Evolutionary conservation across 1,140 invertebrate species (phyloP).

Genomic region (Lycorma delicatula): DNA sequence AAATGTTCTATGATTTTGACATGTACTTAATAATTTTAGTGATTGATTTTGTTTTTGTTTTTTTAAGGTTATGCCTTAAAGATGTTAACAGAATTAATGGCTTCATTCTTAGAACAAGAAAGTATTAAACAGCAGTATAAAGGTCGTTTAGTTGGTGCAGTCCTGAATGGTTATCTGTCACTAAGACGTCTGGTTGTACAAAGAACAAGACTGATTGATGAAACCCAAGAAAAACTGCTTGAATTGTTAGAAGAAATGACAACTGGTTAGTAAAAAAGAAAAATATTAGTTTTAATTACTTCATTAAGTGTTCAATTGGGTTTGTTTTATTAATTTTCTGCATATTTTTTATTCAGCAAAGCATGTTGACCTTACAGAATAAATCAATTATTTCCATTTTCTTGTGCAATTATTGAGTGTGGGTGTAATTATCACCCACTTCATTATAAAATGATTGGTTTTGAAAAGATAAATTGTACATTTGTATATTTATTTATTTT

Average conservation of each 20-base stretch:
- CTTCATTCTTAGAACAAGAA: conserved; percentile 72
- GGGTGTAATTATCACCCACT: no score
- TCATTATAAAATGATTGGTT: no score
- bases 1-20: no score
- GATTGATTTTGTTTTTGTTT: conserved; percentile 1
- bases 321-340: no score
- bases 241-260: conserved; percentile 96
- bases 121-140: conserved; percentile 84
- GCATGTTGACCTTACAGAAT: no score
- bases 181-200: conserved; percentile 86
- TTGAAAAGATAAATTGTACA: no score
- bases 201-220: conserved; percentile 88
- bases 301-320: conserved; percentile 7
- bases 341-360: no score
- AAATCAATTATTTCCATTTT: no score
- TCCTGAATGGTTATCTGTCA: conserved; percentile 89
- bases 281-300: conserved; percentile 12
- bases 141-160: conserved; percentile 74
- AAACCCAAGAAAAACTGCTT: conserved; percentile 91
- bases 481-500: no score
- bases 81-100: conserved; percentile 77
- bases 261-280: no score
- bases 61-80: conserved; percentile 67
- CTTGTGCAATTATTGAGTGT: no score
- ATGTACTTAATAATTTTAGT: no score